A percentile compares a stretch with the other conserved stretches of the same genome.
These are phyloP conservation scores for Leucoraja ocellata DNA, from an alignment of 2,797 vertebrate species.

Conservation along the genomic window DNA sequence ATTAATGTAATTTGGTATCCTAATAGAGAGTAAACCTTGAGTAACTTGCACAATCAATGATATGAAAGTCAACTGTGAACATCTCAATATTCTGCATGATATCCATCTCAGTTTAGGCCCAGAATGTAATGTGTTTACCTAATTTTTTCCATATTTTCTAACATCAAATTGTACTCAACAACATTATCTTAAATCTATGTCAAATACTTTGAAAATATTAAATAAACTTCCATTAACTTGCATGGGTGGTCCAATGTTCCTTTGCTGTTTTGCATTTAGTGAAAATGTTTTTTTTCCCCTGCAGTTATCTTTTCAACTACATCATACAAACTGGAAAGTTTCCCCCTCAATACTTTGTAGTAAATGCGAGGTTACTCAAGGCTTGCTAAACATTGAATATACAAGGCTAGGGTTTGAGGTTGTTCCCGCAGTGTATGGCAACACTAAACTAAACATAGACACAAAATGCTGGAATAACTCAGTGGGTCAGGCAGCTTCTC, in stretches of 20 bases:
- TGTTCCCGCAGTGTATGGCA: not conserved
- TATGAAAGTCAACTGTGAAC: not conserved
- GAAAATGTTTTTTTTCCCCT: not conserved
- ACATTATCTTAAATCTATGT: not conserved
- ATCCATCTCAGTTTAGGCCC: not conserved
- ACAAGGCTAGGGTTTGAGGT: not conserved
- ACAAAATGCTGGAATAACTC: too few relatives aligned
- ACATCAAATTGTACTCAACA: not conserved
- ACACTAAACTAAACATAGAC: too few relatives aligned
- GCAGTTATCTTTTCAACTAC: not conserved
- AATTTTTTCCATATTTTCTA: not conserved
- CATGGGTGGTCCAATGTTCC: not conserved
- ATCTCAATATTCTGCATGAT: not conserved
- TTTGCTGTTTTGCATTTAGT: too few relatives aligned
- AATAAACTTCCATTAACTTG: slow-evolving; percentile 31
- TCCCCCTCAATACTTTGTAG: not conserved
- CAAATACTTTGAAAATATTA: slow-evolving; percentile 16
- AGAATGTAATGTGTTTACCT: not conserved
- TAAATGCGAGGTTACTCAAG: not conserved
- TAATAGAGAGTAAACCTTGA: too few relatives aligned
- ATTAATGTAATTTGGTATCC: not conserved
- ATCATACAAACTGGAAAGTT: not conserved
- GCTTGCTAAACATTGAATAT: not conserved
- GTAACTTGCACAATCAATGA: not conserved
- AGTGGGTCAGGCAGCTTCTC: too few relatives aligned